These are phyloP conservation scores for Coluber constrictor DNA, from an alignment of 2,797 vertebrate species.

Conservation along the genomic window DNA sequence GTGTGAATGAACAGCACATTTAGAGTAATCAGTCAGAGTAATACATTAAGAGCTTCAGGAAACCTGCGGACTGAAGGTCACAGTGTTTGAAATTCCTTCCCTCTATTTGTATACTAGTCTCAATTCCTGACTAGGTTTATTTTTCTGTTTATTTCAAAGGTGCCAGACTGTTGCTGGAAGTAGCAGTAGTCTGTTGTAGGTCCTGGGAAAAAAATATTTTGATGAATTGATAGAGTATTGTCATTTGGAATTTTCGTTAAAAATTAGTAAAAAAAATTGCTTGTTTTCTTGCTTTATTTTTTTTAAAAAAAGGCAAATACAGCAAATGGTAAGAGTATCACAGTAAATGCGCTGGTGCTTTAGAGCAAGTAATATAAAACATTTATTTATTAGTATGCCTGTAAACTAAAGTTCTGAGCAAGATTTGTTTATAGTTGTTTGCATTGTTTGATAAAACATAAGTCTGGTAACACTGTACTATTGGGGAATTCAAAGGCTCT, in stretches of 20 bases:
- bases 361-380: slow-evolving; percentile 19
- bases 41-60: slow-evolving; percentile 54
- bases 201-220: rapidly evolving
- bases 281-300: not conserved
- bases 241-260: not conserved
- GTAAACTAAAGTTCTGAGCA: not conserved
- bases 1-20: slow-evolving; percentile 41
- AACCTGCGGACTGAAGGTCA: slow-evolving; percentile 50
- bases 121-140: slow-evolving; percentile 51
- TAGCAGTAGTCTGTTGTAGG: not conserved
- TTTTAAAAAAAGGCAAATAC: not conserved
- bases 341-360: slow-evolving; percentile 21
- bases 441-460: slow-evolving; percentile 23
- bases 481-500: slow-evolving; percentile 24
- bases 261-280: not conserved
- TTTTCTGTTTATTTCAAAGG: slow-evolving; percentile 34
- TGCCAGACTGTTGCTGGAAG: slow-evolving; percentile 39
- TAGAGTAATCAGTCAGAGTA: slow-evolving; percentile 26
- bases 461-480: slow-evolving; percentile 37
- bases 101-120: slow-evolving; percentile 56
- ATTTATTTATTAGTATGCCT: slow-evolving; percentile 34
- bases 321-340: slow-evolving; percentile 16
- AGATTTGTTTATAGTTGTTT: slow-evolving; percentile 15
- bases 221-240: not conserved
- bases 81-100: slow-evolving; percentile 53